Base-by-base conservation (phyloP, 1,140 invertebrate species). In the Euura lappo region DNA sequence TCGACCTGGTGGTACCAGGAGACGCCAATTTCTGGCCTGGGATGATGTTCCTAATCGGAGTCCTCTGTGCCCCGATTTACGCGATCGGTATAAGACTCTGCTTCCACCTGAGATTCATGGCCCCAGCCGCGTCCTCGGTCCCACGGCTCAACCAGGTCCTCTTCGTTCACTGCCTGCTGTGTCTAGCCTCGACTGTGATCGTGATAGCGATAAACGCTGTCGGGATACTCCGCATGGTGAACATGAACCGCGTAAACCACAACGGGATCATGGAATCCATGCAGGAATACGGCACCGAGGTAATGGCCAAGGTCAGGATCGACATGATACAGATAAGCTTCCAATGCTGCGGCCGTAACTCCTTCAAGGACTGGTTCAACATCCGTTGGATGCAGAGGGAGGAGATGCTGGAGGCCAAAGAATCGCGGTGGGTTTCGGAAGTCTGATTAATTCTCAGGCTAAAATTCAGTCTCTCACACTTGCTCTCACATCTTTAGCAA, bases 341-440 rank as follows among this genome's bases (percentile, higher is more conserved):
- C 2, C 45, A 71, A 13, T 80, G 79, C 65, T 80, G 79, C 46
- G 79, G 79, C 0, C 67, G 71, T 10, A 69, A 70, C 0, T 68
- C 73, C 6, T 79, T 78, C 68, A 44, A 65, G 7, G 79, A 80
- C 45, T 80, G 79, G 79, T 76, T 78, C 13, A 68, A 46, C 2
- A 68, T 79, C 1, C 74, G 74, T 2, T 78, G 79, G 78, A n/a
- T 47, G 44, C 0, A 64, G 70, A 46, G 64, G 44, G 8, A 8
- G 2, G 60, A 67, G 6, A 71, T 60, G 4, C 46, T 65, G 1
- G 71, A 79, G 6, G 69, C 73, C 3, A 46, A 0, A 7, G 74
- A 76, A 2, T 11, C 66, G 6, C 70, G 51, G 65, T 28, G 28
- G 28, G 28, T 28, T 28, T 28, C 28, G 28, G 28, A 28, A 28